These are phyloP conservation scores for Pseudomugil gertrudae DNA, from an alignment of 2,797 vertebrate genomes.

Conservation along the genomic window DNA sequence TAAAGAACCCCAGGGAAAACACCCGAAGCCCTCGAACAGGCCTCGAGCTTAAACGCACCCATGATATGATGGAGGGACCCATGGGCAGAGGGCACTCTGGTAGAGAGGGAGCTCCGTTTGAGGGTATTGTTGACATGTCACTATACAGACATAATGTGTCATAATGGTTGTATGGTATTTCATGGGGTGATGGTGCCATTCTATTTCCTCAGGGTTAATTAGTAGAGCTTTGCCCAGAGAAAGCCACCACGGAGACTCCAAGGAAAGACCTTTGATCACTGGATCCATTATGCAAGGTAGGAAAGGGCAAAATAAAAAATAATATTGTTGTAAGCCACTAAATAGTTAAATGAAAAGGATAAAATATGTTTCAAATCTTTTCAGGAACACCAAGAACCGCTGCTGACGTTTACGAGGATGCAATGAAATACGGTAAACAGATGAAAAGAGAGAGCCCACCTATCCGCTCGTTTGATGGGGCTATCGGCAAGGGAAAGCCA, in stretches of 20 bases:
- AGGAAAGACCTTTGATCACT: slow-evolving; percentile 89
- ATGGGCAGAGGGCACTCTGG: slow-evolving; percentile 87
- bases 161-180: slow-evolving; percentile 11
- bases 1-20: slow-evolving; percentile 95
- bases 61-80: slow-evolving; percentile 93
- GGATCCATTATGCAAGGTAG: slow-evolving; percentile 99
- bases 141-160: neutral
- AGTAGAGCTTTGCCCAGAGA: slow-evolving; percentile 94
- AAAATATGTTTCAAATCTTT: slow-evolving; percentile 23
- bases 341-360: neutral
- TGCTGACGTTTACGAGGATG: slow-evolving; percentile 91
- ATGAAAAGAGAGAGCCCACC: slow-evolving; percentile 96
- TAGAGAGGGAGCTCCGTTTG: slow-evolving; percentile 90
- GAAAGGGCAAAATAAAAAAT: neutral
- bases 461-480: slow-evolving; percentile 92
- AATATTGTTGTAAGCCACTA: neutral
- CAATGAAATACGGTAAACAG: slow-evolving; percentile 94
- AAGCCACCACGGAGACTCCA: slow-evolving; percentile 88
- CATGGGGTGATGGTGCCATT: slow-evolving; percentile 20
- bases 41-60: slow-evolving; percentile 94
- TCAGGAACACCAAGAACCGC: slow-evolving; percentile 93
- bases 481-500: slow-evolving; percentile 94
- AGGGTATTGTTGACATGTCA: slow-evolving; percentile 81
- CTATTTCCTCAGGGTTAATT: slow-evolving; percentile 86
- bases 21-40: slow-evolving; percentile 92